Conservation (phyloP, 2,797 vertebrate genomes). For the Pseudochirops cupreus region DNA sequence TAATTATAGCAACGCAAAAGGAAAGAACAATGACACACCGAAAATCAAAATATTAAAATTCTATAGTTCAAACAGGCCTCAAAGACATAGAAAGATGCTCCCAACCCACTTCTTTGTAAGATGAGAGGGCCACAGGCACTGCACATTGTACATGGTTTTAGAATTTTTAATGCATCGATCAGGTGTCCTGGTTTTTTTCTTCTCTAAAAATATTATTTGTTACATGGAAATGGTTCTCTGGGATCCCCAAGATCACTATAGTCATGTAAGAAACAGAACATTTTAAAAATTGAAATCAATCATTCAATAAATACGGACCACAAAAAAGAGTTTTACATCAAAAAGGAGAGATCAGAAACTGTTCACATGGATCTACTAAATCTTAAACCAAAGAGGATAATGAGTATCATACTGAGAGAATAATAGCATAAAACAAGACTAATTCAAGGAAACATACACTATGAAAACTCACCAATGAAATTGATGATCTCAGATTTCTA, state of each 20-base stretch:
- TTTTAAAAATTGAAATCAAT: neutral
- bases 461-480: neutral
- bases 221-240: neutral
- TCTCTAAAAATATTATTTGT: neutral
- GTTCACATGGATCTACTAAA: neutral
- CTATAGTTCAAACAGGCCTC: neutral
- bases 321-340: neutral
- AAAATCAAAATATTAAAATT: neutral
- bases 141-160: neutral
- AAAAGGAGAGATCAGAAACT: neutral
- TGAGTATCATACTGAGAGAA: neutral
- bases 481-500: neutral
- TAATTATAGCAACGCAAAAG: neutral
- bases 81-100: neutral
- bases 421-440: neutral
- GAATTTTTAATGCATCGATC: neutral
- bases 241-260: neutral
- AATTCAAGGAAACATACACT: neutral
- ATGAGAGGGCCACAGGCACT: neutral
- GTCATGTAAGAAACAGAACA: neutral
- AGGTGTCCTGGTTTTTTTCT: neutral
- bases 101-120: neutral
- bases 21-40: neutral
- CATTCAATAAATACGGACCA: neutral
- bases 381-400: neutral